Evolutionary conservation across 2,113 vertebrate species (phyloP).

Genomic region (Sinocyclocheilus maitianheensis): DNA sequence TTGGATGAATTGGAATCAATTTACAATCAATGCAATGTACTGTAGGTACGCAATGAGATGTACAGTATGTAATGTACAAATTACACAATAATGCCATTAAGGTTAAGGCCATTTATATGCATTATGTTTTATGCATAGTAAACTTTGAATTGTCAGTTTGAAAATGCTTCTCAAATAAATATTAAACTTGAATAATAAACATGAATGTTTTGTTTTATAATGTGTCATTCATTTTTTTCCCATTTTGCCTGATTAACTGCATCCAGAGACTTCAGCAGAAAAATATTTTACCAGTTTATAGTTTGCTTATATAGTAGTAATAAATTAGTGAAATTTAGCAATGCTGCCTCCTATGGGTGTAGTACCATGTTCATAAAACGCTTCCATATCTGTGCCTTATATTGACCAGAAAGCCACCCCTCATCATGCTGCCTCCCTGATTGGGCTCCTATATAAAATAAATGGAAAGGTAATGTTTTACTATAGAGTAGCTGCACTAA

Average conservation of each 20-base stretch:
- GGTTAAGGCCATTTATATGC: constrained; percentile 12
- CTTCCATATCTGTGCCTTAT: background rate
- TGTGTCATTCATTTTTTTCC: background rate
- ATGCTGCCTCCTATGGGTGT: constrained; percentile 23
- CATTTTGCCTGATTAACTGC: background rate
- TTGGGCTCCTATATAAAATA: background rate
- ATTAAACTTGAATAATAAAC: constrained; percentile 23
- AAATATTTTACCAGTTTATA: background rate
- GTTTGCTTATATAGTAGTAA: background rate
- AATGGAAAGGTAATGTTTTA: background rate
- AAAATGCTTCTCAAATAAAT: constrained; percentile 7
- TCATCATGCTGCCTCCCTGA: background rate
- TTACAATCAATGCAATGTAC: constrained; percentile 11
- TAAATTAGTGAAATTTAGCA: background rate
- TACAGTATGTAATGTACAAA: background rate
- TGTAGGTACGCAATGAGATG: background rate
- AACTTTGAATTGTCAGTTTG: background rate
- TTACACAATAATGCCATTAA: background rate
- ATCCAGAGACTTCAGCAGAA: background rate
- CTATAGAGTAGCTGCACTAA: background rate
- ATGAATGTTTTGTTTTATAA: constrained; percentile 4
- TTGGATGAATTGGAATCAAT: background rate
- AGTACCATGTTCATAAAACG: background rate
- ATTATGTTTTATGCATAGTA: constrained; percentile 10
- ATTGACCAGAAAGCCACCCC: background rate